Percentiles rank a stretch among this genome's conserved stretches.
phyloP scores from a whole-genome alignment of 2,797 vertebrate genomes.

The Macropodus opercularis region DNA sequence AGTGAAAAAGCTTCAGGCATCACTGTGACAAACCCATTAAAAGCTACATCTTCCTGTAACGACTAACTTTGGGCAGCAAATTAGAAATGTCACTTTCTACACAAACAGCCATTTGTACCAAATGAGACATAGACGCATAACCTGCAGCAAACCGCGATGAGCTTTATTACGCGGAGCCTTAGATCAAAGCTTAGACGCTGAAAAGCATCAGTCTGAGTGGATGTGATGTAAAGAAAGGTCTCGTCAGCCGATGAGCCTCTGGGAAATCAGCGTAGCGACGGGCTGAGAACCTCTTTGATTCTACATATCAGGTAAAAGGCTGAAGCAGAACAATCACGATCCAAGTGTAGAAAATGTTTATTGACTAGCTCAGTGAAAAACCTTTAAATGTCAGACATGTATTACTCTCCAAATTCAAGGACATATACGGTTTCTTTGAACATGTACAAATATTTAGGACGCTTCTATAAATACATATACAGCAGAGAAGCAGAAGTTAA shows the following conservation, averaged over 20 bases:
- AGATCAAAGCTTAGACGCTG: too few species aligned
- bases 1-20: conserved; percentile 1
- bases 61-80: conserved; percentile 10
- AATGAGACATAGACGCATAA: not conserved
- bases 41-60: conserved; percentile 20
- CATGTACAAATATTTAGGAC: conserved; percentile 15
- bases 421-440: conserved; percentile 20
- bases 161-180: not conserved
- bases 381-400: not conserved
- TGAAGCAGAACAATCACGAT: too few species aligned
- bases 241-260: too few species aligned
- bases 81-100: not conserved
- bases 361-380: conserved; percentile 5
- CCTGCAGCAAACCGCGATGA: not conserved
- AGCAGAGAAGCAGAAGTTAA: conserved; percentile 65
- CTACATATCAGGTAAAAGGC: too few species aligned
- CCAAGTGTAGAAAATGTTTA: conserved; percentile 31
- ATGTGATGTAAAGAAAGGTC: too few species aligned
- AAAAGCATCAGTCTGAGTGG: too few species aligned
- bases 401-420: too few species aligned
- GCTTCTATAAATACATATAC: conserved; percentile 45
- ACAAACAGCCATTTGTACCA: not conserved
- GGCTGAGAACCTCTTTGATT: too few species aligned
- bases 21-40: conserved; percentile 45
- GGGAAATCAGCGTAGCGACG: too few species aligned